Conservation (phyloP, 1,140 invertebrate genomes). For the Drosophila albomicans region DNA sequence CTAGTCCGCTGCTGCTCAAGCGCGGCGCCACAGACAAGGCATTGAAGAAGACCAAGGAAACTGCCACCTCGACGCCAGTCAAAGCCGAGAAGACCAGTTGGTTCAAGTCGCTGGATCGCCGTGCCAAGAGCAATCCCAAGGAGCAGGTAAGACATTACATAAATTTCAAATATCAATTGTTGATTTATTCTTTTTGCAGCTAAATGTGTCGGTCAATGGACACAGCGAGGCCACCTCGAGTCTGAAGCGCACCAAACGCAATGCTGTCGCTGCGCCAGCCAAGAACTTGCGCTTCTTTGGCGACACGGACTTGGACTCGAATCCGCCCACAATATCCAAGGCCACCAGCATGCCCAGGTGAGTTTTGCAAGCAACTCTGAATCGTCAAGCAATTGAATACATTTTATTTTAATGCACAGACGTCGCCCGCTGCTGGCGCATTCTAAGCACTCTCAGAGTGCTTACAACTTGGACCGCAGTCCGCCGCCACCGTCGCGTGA, state of each 20-base stretch:
- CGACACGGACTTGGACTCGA: conserved; percentile 91
- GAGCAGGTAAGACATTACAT: conserved; percentile 56
- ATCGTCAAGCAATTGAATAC: too few relatives aligned
- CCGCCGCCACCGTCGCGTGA: conserved; percentile 65
- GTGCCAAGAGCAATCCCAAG: conserved; percentile 85
- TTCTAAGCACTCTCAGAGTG: conserved; percentile 82
- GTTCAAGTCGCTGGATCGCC: conserved; percentile 88
- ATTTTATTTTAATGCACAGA: conserved; percentile 31
- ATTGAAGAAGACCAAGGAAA: conserved; percentile 64
- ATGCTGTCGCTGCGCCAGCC: conserved; percentile 84
- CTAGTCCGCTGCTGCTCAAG: conserved; percentile 86
- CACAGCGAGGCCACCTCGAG: conserved; percentile 85
- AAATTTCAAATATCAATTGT: too few relatives aligned
- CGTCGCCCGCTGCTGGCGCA: conserved; percentile 64
- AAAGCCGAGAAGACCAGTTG: conserved; percentile 85
- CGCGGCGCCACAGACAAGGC: conserved; percentile 76
- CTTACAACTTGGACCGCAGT: conserved; percentile 78
- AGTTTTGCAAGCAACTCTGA: background rate
- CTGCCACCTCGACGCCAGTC: conserved; percentile 42
- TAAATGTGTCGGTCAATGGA: conserved; percentile 77
- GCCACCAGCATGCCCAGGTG: conserved; percentile 87
- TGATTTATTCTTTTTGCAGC: conserved; percentile 21
- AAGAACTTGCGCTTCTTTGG: conserved; percentile 93
- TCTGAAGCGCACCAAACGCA: conserved; percentile 84
- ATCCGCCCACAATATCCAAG: conserved; percentile 85